These are phyloP conservation scores for Aspidoscelis tigris DNA, from an alignment of 2,113 vertebrate species.

Conservation along the genomic window DNA sequence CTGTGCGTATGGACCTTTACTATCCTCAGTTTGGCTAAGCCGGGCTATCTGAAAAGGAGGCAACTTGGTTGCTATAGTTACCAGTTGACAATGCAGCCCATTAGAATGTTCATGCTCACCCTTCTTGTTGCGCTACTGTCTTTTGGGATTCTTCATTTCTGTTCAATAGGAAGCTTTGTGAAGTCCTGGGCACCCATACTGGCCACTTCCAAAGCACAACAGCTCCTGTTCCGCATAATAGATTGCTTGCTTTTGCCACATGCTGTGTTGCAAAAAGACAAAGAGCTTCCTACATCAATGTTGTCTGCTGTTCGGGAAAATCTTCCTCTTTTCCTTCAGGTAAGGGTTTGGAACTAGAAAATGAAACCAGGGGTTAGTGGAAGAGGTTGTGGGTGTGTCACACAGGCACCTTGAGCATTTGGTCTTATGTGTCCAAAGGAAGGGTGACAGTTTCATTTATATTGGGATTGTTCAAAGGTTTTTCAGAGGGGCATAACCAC, in stretches of 20 bases:
- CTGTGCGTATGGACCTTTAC: slow-evolving; percentile 16
- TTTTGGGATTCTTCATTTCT: slow-evolving; percentile 39
- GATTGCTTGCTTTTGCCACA: slow-evolving; percentile 90
- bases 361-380: slow-evolving; percentile 12
- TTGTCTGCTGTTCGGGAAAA: slow-evolving; percentile 86
- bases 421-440: not conserved
- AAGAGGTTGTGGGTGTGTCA: not conserved
- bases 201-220: slow-evolving; percentile 92
- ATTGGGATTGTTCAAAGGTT: not conserved
- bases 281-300: slow-evolving; percentile 79
- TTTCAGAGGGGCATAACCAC: not conserved
- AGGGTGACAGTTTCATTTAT: not conserved
- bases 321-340: slow-evolving; percentile 93
- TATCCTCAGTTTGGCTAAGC: not conserved
- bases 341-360: slow-evolving; percentile 51
- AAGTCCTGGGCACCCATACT: slow-evolving; percentile 95
- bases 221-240: slow-evolving; percentile 91
- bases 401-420: not conserved
- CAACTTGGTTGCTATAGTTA: slow-evolving; percentile 28
- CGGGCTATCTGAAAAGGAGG: not conserved
- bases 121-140: slow-evolving; percentile 18
- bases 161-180: slow-evolving; percentile 85
- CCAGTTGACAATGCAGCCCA: slow-evolving; percentile 12
- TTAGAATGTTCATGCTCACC: slow-evolving; percentile 2
- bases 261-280: slow-evolving; percentile 90